Conservation (phyloP, 2,797 vertebrate species). For the Thaleichthys pacificus region DNA sequence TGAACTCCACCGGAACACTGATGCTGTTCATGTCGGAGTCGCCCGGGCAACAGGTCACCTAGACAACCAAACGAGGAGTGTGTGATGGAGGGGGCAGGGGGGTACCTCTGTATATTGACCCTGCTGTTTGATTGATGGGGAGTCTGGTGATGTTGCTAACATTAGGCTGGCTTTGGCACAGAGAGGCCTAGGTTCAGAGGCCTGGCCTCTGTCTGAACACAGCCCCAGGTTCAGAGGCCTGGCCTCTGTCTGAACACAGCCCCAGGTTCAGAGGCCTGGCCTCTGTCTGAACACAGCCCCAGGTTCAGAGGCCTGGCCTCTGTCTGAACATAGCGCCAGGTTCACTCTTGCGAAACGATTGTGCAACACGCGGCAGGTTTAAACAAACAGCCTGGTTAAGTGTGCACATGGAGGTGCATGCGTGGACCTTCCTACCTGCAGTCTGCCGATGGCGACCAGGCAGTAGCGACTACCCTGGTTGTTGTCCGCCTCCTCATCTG, state of each 20-base stretch:
- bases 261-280: too few relatives aligned
- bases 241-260: too few relatives aligned
- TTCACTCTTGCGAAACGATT: not conserved
- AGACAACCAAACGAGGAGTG: not conserved
- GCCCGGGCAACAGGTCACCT: constrained; percentile 93
- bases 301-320: too few relatives aligned
- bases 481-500: constrained; percentile 88
- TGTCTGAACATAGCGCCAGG: not conserved
- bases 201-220: not conserved
- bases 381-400: too few relatives aligned
- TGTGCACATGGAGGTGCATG: too few relatives aligned
- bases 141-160: too few relatives aligned
- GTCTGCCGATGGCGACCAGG: constrained; percentile 93
- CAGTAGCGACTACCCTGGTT: constrained; percentile 93
- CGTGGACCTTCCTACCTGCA: constrained; percentile 79
- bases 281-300: too few relatives aligned
- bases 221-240: not conserved
- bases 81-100: not conserved
- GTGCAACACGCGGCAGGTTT: not conserved
- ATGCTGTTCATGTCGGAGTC: constrained; percentile 84
- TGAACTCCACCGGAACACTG: constrained; percentile 92
- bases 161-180: too few relatives aligned
- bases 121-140: too few relatives aligned
- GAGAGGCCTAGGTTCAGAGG: too few relatives aligned
- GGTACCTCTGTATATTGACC: not conserved